Evolutionary conservation across 1,140 invertebrate species (phyloP).

Genomic region (Nylanderia fulva): DNA sequence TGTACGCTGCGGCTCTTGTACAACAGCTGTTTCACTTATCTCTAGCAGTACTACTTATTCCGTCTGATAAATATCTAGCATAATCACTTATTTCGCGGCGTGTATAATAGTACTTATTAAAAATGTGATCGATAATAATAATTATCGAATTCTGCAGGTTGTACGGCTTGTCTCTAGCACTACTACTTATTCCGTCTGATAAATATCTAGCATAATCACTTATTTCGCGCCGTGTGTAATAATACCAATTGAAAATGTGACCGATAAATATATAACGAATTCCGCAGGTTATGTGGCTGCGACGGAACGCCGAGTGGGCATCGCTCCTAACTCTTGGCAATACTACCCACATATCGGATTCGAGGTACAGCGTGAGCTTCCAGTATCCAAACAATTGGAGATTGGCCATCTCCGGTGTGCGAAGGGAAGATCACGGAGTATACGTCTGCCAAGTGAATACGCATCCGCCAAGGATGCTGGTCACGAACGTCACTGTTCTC

Average conservation of each 20-base stretch:
- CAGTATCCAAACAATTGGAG: conserved; percentile 93
- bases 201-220: neutral
- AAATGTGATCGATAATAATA: neutral
- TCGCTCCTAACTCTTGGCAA: conserved; percentile 87
- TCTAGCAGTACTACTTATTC: too few relatives aligned
- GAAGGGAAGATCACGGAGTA: conserved; percentile 90
- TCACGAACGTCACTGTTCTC: conserved; percentile 83
- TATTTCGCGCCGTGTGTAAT: neutral
- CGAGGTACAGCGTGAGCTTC: conserved; percentile 84
- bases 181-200: neutral
- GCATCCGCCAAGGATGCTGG: conserved; percentile 89
- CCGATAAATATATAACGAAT: conserved; percentile 10
- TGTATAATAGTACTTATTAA: neutral
- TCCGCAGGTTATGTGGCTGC: conserved; percentile 87
- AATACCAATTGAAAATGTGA: neutral
- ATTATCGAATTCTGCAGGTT: conserved; percentile 77
- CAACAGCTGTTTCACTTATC: too few relatives aligned
- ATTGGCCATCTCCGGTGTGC: conserved; percentile 91
- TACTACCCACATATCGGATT: conserved; percentile 86
- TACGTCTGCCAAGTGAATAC: conserved; percentile 95
- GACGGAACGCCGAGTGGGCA: conserved; percentile 83
- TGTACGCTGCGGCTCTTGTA: too few relatives aligned
- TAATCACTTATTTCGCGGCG: too few relatives aligned
- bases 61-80: too few relatives aligned
- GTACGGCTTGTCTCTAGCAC: neutral